phyloP scores from a whole-genome alignment of 2,888 invertebrate genomes.

The Pristionchus maxplancki region DNA sequence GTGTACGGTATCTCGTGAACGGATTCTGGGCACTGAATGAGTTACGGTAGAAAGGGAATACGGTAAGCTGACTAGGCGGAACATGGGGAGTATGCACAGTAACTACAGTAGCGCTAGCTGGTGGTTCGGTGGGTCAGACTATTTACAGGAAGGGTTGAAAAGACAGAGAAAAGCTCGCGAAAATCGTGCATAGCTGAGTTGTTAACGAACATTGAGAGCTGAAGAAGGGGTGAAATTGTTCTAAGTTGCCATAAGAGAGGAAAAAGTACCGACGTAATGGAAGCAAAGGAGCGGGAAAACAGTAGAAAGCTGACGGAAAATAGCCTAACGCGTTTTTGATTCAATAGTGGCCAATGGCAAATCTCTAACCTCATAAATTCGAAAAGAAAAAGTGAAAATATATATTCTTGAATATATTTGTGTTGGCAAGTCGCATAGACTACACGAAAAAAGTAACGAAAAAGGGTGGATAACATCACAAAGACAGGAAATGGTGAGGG shows the following conservation, averaged over 20 bases:
- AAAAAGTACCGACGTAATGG: constrained; percentile 28
- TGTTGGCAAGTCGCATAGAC: constrained; percentile 21
- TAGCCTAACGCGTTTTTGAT: constrained; percentile 6
- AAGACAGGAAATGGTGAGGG: background rate
- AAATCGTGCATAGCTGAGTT: constrained; percentile 41
- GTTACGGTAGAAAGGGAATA: background rate
- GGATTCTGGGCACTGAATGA: constrained; percentile 40
- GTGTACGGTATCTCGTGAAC: too few relatives aligned
- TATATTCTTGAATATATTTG: background rate
- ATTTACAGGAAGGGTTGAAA: constrained; percentile 4
- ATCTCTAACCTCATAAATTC: constrained; percentile 18
- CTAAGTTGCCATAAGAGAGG: background rate
- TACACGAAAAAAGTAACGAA: background rate
- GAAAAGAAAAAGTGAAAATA: background rate
- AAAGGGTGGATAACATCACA: background rate
- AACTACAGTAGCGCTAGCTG: constrained; percentile 41
- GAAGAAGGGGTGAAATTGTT: background rate
- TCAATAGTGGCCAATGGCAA: constrained; percentile 10
- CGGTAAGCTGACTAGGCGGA: too few relatives aligned
- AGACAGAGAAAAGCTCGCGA: background rate
- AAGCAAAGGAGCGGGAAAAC: constrained; percentile 25
- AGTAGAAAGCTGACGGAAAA: background rate
- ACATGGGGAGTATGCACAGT: constrained; percentile 12
- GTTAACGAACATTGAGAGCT: constrained; percentile 2
- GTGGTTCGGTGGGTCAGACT: background rate